Evolutionary conservation across 1,140 invertebrate species (phyloP).

Genomic region (Cherax destructor): DNA sequence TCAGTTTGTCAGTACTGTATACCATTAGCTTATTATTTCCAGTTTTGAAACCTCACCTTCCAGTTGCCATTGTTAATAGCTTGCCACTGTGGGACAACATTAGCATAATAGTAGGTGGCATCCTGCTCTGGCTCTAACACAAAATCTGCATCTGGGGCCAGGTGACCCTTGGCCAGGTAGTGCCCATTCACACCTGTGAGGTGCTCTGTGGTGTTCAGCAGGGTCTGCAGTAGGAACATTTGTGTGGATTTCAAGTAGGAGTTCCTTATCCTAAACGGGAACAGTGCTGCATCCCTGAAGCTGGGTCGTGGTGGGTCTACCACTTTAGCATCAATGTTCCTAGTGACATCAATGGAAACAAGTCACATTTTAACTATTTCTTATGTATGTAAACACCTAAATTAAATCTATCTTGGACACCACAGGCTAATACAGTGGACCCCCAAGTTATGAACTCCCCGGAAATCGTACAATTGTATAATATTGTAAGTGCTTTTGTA

Average conservation of each 20-base stretch:
- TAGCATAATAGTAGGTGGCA: conserved; percentile 73
- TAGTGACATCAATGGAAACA: neutral
- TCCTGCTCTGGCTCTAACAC: conserved; percentile 71
- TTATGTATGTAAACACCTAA: no score
- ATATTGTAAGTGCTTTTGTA: no score
- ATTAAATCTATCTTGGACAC: no score
- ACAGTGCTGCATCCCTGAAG: conserved; percentile 51
- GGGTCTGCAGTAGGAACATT: neutral
- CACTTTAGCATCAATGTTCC: conserved; percentile 47
- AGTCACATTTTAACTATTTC: no score
- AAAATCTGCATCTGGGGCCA: conserved; percentile 73
- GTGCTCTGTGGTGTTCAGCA: conserved; percentile 19
- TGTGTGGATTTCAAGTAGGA: conserved; percentile 25
- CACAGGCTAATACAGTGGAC: no score
- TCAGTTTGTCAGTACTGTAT: no score
- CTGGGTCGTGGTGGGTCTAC: conserved; percentile 21
- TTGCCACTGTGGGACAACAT: conserved; percentile 73
- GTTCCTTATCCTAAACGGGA: conserved; percentile 27
- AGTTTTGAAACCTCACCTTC: conserved; percentile 82
- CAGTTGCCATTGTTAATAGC: conserved; percentile 73
- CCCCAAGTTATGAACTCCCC: no score
- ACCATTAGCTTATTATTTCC: no score
- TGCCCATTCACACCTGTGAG: conserved; percentile 40
- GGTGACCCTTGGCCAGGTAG: conserved; percentile 73
- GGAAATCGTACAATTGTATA: no score